These are phyloP conservation scores for Andricus grossulariae DNA, from an alignment of 1,140 invertebrate genomes.

Conservation along the genomic window DNA sequence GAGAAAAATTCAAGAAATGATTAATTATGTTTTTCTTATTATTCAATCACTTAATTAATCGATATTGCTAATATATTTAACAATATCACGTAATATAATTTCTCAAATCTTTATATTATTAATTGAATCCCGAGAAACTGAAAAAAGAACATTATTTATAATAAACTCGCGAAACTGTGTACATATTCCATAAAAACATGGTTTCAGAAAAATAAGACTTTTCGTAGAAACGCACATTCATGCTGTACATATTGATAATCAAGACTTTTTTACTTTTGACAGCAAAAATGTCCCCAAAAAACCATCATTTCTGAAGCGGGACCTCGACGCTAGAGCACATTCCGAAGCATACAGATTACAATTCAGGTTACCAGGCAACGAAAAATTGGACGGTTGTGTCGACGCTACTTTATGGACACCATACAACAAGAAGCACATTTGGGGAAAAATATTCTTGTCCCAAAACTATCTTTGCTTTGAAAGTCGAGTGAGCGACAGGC, in stretches of 20 bases:
- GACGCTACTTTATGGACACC: conserved; percentile 96
- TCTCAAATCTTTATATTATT: too few species aligned
- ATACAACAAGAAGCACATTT: conserved; percentile 93
- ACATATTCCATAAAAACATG: too few species aligned
- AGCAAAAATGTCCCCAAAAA: conserved; percentile 91
- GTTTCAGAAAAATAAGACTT: too few species aligned
- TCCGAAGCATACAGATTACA: conserved; percentile 90
- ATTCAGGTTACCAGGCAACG: conserved; percentile 90
- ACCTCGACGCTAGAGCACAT: conserved; percentile 94
- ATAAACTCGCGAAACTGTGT: too few species aligned
- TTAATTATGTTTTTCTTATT: too few species aligned
- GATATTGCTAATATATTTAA: too few species aligned
- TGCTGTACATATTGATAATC: conserved; percentile 12
- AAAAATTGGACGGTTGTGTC: conserved; percentile 95
- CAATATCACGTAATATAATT: too few species aligned
- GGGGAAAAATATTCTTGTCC: conserved; percentile 94
- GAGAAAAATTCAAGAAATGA: too few species aligned
- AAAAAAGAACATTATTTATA: too few species aligned
- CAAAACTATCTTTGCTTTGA: conserved; percentile 97
- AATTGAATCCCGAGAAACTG: too few species aligned
- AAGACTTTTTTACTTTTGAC: conserved; percentile 45
- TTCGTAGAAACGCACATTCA: too few species aligned
- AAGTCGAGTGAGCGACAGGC: conserved; percentile 84
- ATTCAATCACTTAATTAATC: too few species aligned
- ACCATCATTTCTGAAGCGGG: conserved; percentile 92